phyloP scores from a whole-genome alignment of 1,140 invertebrate species.

The Holotrichia oblita region DNA sequence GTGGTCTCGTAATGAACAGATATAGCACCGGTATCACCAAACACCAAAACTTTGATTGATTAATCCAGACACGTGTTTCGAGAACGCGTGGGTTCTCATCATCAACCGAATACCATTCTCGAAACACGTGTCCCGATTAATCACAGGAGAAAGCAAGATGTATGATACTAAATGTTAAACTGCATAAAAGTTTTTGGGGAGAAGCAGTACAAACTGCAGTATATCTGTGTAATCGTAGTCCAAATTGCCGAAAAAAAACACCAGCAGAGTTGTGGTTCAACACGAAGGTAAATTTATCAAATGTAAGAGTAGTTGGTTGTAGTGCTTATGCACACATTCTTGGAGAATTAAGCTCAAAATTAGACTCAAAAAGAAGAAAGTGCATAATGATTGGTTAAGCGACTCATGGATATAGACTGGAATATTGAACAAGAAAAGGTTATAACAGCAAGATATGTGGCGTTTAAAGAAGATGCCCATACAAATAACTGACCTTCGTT shows the following conservation, averaged over 20 bases:
- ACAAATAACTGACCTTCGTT: neutral
- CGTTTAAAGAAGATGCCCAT: neutral
- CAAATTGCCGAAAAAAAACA: neutral
- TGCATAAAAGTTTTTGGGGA: neutral
- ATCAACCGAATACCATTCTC: no score
- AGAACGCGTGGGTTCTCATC: no score
- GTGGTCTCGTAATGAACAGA: no score
- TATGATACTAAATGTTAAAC: neutral
- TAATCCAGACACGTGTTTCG: no score
- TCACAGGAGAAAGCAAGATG: neutral
- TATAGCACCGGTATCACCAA: no score
- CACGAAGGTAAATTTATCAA: conserved; percentile 48
- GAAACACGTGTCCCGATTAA: no score
- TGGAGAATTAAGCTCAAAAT: conserved; percentile 46
- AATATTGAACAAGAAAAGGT: conserved; percentile 45
- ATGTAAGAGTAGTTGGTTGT: conserved; percentile 55
- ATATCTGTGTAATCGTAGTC: conserved; percentile 7
- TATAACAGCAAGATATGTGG: conserved; percentile 44
- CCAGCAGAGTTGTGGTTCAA: conserved; percentile 47
- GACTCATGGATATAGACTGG: conserved; percentile 45
- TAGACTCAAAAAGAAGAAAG: conserved; percentile 23
- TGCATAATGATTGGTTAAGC: conserved; percentile 31
- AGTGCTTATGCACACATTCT: conserved; percentile 49
- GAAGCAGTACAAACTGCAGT: conserved; percentile 5
- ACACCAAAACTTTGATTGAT: no score